Evolutionary conservation across 30 jellyfish, hydroid and myxozoan genomes (phyloP), one percentile per base, ranked within the genome.

Genomic region (Pelagia noctiluca): DNA sequence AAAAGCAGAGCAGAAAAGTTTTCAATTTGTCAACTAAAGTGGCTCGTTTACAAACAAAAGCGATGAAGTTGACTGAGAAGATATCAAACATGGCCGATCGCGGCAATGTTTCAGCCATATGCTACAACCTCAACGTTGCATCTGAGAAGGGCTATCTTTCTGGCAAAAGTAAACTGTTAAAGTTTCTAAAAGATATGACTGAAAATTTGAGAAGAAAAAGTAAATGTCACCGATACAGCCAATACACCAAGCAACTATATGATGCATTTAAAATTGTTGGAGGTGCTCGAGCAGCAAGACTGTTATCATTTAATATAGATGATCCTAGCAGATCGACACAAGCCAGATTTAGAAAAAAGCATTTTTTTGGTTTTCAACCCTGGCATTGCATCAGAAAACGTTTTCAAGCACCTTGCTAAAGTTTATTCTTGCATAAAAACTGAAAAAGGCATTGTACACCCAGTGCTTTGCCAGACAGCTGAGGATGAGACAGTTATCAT

Each of bases 201-300:
- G 35, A 70, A 35, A 70, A 22, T 36, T 36, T 35, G 35, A 70
- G 71, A 23, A 46, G 28, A 65, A 30, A 24, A 34, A 34, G 22
- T 63, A 30, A 24, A 65, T 5, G 78, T 3, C 50, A 65, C n/a
- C 63, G 64, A 5, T 65, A 65, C 57, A 65, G 78, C 60, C 8
- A 65, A 11, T 65, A 3, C 78, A 65, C 78, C 7, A 65, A 65
- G 29, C 50, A 65, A 65, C 78, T 65, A 5, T 65, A 65, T 24
- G 63, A 65, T 30, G 78, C 63, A 26, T 34, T 65, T 12, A 65
- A 70, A 71, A 70, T 35, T 35, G 82, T 70, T 70, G 82, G 82
- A 13, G 82, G 64, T 70, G 67, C 82, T 12, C 32, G 82, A 70
- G 82, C 82, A 10, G 82, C 82, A 70, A 32, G 82, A 70, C 35